Conservation (phyloP, 2,113 vertebrate genomes). For the Motacilla tschutschensis region DNA sequence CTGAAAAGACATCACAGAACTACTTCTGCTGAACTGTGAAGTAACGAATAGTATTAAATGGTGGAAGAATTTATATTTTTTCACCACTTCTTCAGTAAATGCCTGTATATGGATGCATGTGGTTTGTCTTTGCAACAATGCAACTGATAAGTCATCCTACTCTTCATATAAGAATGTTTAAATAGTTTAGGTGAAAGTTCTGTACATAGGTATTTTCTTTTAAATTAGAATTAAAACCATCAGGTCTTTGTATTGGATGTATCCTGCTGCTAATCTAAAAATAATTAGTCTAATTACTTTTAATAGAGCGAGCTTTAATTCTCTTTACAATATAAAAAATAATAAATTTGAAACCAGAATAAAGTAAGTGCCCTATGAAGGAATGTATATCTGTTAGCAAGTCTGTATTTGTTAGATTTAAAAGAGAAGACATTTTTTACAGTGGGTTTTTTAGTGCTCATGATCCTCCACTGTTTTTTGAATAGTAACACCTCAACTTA, state of each 20-base stretch:
- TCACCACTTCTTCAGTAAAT: neutral
- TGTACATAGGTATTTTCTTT: neutral
- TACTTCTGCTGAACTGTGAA: neutral
- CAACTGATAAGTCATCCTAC: neutral
- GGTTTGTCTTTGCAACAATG: neutral
- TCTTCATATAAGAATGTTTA: neutral
- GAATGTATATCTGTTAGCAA: neutral
- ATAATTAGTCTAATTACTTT: neutral
- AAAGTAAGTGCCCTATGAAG: neutral
- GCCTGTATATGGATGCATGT: neutral
- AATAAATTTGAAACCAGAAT: neutral
- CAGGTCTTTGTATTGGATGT: neutral
- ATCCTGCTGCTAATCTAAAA: neutral
- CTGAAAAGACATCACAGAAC: neutral
- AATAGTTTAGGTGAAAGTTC: neutral
- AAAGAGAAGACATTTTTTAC: neutral
- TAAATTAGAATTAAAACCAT: neutral
- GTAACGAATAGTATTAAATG: neutral
- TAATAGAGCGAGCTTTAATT: neutral
- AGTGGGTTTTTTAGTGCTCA: fast-evolving
- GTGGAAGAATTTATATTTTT: neutral
- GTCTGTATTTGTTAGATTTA: neutral
- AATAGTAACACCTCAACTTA: neutral
- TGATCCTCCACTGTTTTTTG: neutral
- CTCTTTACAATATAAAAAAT: neutral